Evolutionary conservation across 2,797 vertebrate species (phyloP), one percentile per base, ranked within the genome.

Genomic region (Oreonectes daqikongensis): DNA sequence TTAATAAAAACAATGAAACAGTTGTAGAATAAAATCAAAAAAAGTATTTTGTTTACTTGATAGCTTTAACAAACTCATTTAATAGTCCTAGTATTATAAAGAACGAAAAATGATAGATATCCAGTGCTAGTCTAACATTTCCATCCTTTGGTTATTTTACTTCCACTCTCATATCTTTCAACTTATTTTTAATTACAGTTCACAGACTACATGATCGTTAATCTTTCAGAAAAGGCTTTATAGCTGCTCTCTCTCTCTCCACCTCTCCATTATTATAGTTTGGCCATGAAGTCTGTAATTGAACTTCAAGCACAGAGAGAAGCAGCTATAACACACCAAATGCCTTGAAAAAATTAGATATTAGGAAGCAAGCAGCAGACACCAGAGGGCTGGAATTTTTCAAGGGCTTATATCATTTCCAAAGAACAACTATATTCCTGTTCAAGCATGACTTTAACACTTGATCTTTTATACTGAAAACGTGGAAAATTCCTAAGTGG

Each of bases 211-310:
- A 86, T 84, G 89, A 87, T 91, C 90, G 90, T 94, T 91, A 92
- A 93, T 93, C 93, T 93, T 90, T 93, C 92, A 91, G 85, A 88
- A 88, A 85, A 84, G 88, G 88, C 84, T 92, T 94, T 93, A 93
- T 89, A 92, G 92, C 90, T 82, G 32, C 32, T 35, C 32, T 35
- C 30, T 87, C 87, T 90, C 84, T 91, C 88, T 89, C 89, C 90
- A 66, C 91, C 90, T 91, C 91, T 89, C 90, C 84, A 84, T 90
- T 92, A 93, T 94, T 93, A 94, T 93, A 93, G 92, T 89, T 89
- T 89, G 81, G 90, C 88, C 84, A 83, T 83, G 71, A 91, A 83
- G 86, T 87, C 92, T 93, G 87, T 94, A 94, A 94, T 94, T 93
- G 89, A 72, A 74, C 59, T 72, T 78, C 74, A 84, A 83, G 79